Base-by-base conservation (phyloP, 1,140 invertebrate genomes). In the Drosophila ananassae region DNA sequence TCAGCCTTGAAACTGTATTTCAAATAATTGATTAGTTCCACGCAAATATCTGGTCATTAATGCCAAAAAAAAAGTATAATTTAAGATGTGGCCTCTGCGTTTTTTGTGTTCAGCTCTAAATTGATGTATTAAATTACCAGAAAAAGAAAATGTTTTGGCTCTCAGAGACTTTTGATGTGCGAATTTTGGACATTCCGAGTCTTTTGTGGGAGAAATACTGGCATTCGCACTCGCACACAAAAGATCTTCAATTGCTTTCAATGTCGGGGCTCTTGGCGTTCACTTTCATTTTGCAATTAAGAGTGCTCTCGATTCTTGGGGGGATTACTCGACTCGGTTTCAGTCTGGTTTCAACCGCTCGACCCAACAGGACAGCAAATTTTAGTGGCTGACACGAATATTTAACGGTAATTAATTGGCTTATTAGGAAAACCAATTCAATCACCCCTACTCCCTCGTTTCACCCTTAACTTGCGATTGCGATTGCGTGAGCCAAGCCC, bases 341-440 rank as follows among this genome's bases (percentile, higher is more conserved):
- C 72, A 85, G 82, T 85, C 52, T 60, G 54, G 30, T 61, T 72
- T 68, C 53, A 77, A 64, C 75, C 47, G 60, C 63, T 54, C 57
- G 67, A 37, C 44, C 24, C 5, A 52, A 32, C 34, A 59, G 7
- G 34, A 73, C 53, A 62, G 37, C 58, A 0, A 56, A 41, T 51
- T 50, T 50, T 55, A 17, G 57, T 21, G 69, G 37, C 57, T 52
- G 41, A 60, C 79, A 64, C 72, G 66, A 62, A 62, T 44, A 67
- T 61, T 67, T 72, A 82, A 76, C 56, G 73, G 83, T 85, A 89
- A 85, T 85, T 78, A 76, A 85, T 75, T 82, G 74, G 47, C 69
- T 52, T 66, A 75, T 75, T 75, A 75, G 53, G 48, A 55, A 67
- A 71, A 50, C 28, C n/a, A 67, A 59, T 54, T 50, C 46, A 21